Evolutionary conservation across 2,113 vertebrate genomes (phyloP).

Genomic region (Nycticryphes semicollaris): DNA sequence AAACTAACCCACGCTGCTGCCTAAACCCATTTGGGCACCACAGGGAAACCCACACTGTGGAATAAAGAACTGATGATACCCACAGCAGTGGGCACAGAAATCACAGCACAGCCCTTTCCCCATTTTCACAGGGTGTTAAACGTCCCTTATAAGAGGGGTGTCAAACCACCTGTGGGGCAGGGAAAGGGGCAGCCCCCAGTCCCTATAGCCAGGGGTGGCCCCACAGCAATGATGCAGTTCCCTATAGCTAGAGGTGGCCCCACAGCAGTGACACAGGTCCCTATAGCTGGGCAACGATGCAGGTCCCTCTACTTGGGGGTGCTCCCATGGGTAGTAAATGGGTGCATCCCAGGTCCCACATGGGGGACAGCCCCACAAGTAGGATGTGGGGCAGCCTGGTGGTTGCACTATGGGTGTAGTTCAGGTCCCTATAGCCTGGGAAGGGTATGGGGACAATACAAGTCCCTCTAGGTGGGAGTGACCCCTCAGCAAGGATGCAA

Average conservation of each 20-base stretch:
- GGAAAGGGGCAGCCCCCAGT: background rate
- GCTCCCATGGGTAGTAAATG: fast-evolving
- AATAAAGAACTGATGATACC: fast-evolving
- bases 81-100: background rate
- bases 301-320: background rate
- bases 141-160: background rate
- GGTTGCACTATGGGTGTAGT: background rate
- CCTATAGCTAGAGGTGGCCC: background rate
- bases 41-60: fast-evolving
- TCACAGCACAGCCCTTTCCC: background rate
- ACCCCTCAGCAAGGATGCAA: background rate
- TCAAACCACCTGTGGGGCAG: background rate
- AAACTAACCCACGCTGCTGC: background rate
- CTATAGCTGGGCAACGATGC: background rate
- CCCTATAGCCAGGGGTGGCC: background rate
- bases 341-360: too few species aligned
- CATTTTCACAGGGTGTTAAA: fast-evolving
- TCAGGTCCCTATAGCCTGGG: background rate
- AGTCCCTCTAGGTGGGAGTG: background rate
- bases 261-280: background rate
- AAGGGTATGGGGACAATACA: background rate
- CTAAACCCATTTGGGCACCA: background rate
- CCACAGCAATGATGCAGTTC: background rate
- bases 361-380: background rate
- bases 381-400: background rate